Evolutionary conservation across 53 echinoderm and acorn worm genomes (phyloP).

Genomic region (Glandiceps talaboti): DNA sequence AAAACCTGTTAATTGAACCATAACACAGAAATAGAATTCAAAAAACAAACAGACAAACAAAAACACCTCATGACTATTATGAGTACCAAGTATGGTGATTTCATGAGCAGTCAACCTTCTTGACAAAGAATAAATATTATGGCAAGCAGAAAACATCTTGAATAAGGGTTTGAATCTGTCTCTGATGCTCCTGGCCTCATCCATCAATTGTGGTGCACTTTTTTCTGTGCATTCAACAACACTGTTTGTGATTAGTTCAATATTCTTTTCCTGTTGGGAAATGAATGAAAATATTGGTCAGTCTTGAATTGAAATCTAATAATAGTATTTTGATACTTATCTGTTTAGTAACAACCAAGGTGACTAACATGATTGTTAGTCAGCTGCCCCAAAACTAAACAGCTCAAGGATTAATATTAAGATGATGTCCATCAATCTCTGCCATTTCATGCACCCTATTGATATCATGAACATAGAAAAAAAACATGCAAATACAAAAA

Average conservation of each 20-base stretch:
- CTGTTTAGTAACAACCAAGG: too few species aligned
- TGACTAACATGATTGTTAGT: too few species aligned
- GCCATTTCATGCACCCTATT: too few species aligned
- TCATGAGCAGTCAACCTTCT: background rate
- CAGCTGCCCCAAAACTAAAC: too few species aligned
- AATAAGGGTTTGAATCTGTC: background rate
- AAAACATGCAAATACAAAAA: too few species aligned
- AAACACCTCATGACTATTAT: background rate
- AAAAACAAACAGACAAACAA: background rate
- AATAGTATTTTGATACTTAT: too few species aligned
- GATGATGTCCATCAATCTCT: too few species aligned
- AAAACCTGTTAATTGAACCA: background rate
- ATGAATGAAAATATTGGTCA: too few species aligned
- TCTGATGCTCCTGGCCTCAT: background rate
- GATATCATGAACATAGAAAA: too few species aligned
- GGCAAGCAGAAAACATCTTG: background rate
- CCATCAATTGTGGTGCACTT: background rate
- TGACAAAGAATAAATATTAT: background rate
- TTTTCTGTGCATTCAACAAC: background rate
- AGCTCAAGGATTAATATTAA: too few species aligned
- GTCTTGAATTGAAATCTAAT: too few species aligned
- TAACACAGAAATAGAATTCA: background rate
- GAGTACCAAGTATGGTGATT: background rate
- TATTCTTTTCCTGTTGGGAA: background rate
- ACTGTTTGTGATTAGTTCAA: background rate